Evolutionary conservation across 2,797 vertebrate genomes (phyloP).

Genomic region (Sebastes cheni): DNA sequence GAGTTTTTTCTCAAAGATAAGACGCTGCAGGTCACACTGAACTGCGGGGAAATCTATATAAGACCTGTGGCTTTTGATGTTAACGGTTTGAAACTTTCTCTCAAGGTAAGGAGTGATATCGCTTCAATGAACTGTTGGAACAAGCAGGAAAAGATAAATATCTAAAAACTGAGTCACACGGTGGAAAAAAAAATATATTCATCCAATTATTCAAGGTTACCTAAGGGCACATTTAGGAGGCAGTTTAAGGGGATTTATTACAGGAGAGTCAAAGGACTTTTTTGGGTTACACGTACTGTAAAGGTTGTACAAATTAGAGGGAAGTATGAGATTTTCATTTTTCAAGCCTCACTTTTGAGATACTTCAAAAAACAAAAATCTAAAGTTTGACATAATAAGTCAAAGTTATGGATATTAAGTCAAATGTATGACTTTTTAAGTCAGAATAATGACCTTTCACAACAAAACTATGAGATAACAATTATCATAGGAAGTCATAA

Average conservation of each 20-base stretch:
- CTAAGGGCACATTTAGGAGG: not conserved
- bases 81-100: not conserved
- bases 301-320: accelerated
- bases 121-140: not conserved
- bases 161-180: not conserved
- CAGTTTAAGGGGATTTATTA: not conserved
- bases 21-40: not conserved
- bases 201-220: not conserved
- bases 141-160: not conserved
- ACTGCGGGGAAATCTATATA: not conserved
- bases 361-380: no score
- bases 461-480: no score
- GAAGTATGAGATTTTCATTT: accelerated
- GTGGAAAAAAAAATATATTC: not conserved
- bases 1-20: constrained; percentile 7
- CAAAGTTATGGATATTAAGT: no score
- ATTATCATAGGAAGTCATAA: no score
- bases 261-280: no score
- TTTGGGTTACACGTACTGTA: no score
- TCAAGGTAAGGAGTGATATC: not conserved
- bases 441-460: no score
- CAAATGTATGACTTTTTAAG: no score
- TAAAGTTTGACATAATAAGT: no score
- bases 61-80: constrained; percentile 7
- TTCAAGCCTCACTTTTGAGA: no score